These are phyloP conservation scores for Oligia latruncula DNA, from an alignment of 2,888 invertebrate species.

Conservation along the genomic window DNA sequence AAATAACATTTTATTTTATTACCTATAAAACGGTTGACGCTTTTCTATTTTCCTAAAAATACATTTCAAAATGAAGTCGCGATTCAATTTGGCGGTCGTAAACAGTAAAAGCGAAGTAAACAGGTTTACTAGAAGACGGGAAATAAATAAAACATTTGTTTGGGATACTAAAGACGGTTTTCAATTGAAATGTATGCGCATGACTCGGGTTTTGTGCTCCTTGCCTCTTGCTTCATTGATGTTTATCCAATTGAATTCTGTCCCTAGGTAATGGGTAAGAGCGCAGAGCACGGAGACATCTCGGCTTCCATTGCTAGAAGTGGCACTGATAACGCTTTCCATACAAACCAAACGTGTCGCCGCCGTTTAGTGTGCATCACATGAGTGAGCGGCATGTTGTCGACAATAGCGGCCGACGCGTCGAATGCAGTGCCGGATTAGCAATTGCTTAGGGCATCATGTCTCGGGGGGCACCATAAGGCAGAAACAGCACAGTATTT, in stretches of 20 bases:
- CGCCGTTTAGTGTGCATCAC: not conserved
- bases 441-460: too few relatives aligned
- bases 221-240: not conserved
- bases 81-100: conserved; percentile 58
- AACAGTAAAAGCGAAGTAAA: conserved; percentile 45
- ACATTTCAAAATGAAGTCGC: conserved; percentile 47
- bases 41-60: conserved; percentile 37
- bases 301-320: not conserved
- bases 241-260: not conserved
- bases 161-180: conserved; percentile 3
- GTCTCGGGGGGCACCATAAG: too few relatives aligned
- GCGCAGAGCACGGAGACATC: not conserved
- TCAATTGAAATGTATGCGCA: conserved; percentile 17
- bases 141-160: conserved; percentile 49
- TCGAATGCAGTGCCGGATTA: too few relatives aligned
- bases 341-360: too few relatives aligned
- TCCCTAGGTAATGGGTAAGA: not conserved
- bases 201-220: not conserved
- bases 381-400: not conserved
- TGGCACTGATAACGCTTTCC: too few relatives aligned
- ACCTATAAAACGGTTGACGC: conserved; percentile 36
- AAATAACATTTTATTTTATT: conserved; percentile 45
- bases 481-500: too few relatives aligned
- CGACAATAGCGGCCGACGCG: not conserved
- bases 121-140: conserved; percentile 18